Evolutionary conservation across 2,113 vertebrate species (phyloP).

Genomic region (Piprites chloris): DNA sequence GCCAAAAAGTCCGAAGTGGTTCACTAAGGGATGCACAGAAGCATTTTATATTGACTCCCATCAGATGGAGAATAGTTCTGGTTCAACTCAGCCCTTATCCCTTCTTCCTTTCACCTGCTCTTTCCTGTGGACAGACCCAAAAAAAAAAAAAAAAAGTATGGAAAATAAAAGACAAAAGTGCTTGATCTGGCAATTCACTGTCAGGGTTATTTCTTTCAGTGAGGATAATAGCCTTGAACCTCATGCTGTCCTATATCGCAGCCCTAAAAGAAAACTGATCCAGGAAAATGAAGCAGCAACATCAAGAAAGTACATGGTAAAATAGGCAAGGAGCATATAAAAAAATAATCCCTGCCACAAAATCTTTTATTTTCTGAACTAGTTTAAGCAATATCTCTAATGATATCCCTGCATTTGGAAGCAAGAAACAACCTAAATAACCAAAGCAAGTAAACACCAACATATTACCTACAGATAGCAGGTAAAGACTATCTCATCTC

Average conservation of each 20-base stretch:
- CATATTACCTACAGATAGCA: neutral
- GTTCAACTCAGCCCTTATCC: neutral
- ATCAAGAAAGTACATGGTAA: neutral
- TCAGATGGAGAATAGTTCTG: neutral
- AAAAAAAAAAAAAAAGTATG: neutral
- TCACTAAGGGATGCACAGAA: neutral
- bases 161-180: neutral
- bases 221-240: neutral
- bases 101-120: neutral
- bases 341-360: neutral
- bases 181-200: neutral
- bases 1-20: neutral
- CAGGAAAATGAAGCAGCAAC: neutral
- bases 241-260: neutral
- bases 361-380: neutral
- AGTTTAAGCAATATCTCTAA: neutral
- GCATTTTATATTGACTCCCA: neutral
- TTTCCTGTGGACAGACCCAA: neutral
- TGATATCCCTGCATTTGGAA: neutral
- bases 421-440: neutral
- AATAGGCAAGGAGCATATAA: neutral
- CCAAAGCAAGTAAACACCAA: neutral
- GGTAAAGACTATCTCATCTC: neutral
- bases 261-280: neutral
- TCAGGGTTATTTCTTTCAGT: neutral